These are phyloP conservation scores for Tauraco hartlaubi DNA, from an alignment of 2,797 vertebrate genomes.

Conservation along the genomic window DNA sequence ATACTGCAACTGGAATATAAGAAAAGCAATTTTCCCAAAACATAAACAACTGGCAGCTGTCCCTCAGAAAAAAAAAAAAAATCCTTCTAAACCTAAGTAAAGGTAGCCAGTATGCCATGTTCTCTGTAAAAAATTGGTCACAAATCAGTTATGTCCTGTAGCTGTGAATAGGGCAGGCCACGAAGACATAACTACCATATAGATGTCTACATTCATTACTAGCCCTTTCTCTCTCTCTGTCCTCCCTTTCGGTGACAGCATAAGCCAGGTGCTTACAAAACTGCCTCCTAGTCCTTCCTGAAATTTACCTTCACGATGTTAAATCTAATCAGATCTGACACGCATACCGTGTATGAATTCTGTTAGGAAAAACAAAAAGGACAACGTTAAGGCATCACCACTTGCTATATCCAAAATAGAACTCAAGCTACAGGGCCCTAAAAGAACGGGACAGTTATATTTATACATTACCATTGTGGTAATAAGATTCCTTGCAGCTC, in stretches of 20 bases:
- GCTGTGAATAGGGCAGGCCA: neutral
- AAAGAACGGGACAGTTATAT: neutral
- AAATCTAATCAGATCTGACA: constrained; percentile 44
- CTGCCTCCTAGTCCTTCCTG: constrained; percentile 16
- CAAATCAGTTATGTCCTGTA: neutral
- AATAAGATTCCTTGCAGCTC: neutral
- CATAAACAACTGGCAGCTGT: neutral
- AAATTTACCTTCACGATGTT: constrained; percentile 30
- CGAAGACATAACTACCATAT: neutral
- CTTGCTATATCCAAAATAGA: neutral
- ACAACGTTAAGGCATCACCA: neutral
- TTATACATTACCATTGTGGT: neutral
- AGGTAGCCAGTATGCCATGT: neutral
- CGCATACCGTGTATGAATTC: neutral
- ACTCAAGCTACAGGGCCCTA: neutral
- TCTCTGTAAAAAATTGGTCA: neutral
- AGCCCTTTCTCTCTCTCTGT: neutral
- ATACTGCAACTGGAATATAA: neutral
- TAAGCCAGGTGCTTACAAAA: constrained; percentile 29
- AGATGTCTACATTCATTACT: neutral
- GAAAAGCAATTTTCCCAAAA: neutral
- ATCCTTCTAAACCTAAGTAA: neutral
- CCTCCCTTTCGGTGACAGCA: neutral
- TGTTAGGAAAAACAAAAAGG: neutral
- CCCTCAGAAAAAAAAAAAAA: neutral